Conservation (phyloP, 2,888 invertebrate species). For the Allophyes oxyacanthae region DNA sequence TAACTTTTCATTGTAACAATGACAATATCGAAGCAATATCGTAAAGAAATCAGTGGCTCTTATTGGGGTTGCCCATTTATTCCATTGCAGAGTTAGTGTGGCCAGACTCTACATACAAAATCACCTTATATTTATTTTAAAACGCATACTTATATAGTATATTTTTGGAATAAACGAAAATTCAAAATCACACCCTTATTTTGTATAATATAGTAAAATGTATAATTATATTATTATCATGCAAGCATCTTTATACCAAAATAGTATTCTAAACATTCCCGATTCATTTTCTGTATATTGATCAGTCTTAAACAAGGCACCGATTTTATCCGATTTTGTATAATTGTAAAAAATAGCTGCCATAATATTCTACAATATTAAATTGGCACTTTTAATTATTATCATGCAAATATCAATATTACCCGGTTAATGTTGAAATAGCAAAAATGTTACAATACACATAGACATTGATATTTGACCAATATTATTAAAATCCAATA, state of each 20-base stretch:
- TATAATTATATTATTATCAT: slow-evolving; percentile 30
- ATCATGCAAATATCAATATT: slow-evolving; percentile 20
- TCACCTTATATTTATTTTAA: slow-evolving; percentile 29
- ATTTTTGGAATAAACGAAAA: slow-evolving; percentile 44
- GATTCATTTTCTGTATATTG: slow-evolving; percentile 57
- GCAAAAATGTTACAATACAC: no score
- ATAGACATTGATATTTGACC: no score
- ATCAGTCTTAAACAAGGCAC: slow-evolving; percentile 84
- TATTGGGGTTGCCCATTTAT: no score
- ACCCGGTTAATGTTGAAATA: slow-evolving; percentile 6
- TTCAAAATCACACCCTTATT: slow-evolving; percentile 46
- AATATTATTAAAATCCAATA: not conserved
- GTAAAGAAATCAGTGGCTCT: no score
- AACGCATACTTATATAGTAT: slow-evolving; percentile 35
- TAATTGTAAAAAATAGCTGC: slow-evolving; percentile 63
- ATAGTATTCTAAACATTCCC: slow-evolving; percentile 26
- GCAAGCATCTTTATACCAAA: slow-evolving; percentile 35
- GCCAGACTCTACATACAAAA: slow-evolving; percentile 51
- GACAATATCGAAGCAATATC: no score
- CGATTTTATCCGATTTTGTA: slow-evolving; percentile 65
- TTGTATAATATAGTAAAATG: slow-evolving; percentile 17
- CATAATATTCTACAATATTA: slow-evolving; percentile 35
- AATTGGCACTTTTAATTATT: slow-evolving; percentile 53
- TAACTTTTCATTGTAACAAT: no score
- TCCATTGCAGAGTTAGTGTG: no score